phyloP scores from a whole-genome alignment of 2,888 invertebrate genomes.

The Philopedon plagiatum region DNA sequence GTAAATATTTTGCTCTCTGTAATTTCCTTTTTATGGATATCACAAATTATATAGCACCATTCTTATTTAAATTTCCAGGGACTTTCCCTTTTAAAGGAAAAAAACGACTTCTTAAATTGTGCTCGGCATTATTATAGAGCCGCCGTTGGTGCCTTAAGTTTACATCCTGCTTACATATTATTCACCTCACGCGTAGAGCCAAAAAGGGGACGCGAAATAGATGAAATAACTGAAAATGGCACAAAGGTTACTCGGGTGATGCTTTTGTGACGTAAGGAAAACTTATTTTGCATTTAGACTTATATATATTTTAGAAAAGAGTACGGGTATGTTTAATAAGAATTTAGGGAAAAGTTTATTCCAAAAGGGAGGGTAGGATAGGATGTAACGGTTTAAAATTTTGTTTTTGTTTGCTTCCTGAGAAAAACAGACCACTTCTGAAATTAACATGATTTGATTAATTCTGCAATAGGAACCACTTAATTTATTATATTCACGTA shows the following conservation, averaged over 20 bases:
- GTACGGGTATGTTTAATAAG: background rate
- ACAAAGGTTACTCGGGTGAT: conserved; percentile 22
- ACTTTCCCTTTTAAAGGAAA: conserved; percentile 31
- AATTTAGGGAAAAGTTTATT: background rate
- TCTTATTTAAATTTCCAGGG: conserved; percentile 32
- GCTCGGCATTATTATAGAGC: conserved; percentile 32
- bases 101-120: conserved; percentile 33
- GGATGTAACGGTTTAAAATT: background rate
- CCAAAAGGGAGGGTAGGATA: background rate
- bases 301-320: background rate
- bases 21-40: conserved; percentile 28
- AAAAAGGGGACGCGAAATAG: conserved; percentile 31
- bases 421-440: too few relatives aligned
- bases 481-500: too few relatives aligned
- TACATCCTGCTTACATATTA: conserved; percentile 36
- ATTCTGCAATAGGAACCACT: too few relatives aligned
- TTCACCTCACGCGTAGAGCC: conserved; percentile 31
- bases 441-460: too few relatives aligned
- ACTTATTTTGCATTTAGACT: conserved; percentile 25
- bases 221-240: conserved; percentile 37
- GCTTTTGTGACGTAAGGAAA: conserved; percentile 27
- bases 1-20: conserved; percentile 32
- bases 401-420: too few relatives aligned
- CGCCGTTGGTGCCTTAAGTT: conserved; percentile 26
- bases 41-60: conserved; percentile 30